Conservation (phyloP, 2,113 vertebrate species). For the Lophochroa leadbeateri region DNA sequence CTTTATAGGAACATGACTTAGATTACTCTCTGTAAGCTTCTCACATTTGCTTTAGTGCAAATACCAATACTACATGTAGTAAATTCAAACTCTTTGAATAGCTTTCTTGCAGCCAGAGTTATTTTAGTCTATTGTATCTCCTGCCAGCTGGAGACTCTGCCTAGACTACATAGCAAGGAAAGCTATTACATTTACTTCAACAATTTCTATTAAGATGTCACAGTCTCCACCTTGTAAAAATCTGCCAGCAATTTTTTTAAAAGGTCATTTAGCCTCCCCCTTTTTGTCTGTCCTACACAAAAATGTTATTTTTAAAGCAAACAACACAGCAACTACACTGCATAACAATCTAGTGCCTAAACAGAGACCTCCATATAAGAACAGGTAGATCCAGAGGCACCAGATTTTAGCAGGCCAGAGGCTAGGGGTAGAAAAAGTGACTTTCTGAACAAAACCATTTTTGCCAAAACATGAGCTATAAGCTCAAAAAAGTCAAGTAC, state of each 20-base stretch:
- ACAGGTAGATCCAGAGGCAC: neutral
- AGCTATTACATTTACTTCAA: neutral
- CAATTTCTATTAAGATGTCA: neutral
- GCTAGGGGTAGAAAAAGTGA: neutral
- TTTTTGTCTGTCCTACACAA: neutral
- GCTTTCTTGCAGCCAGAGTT: neutral
- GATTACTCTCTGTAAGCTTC: neutral
- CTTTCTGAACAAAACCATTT: neutral
- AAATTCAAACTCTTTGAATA: neutral
- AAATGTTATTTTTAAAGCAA: neutral
- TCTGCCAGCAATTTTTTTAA: neutral
- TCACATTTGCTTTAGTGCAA: neutral
- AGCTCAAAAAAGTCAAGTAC: constrained; percentile 54
- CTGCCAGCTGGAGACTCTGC: neutral
- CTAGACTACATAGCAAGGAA: neutral
- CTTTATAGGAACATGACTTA: neutral
- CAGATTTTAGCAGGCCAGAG: neutral
- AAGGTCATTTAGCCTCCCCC: neutral
- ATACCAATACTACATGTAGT: neutral
- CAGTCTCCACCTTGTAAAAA: neutral
- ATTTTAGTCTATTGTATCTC: neutral
- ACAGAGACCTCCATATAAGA: neutral
- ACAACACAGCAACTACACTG: neutral
- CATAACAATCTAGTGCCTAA: neutral
- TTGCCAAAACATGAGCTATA: neutral